A percentile compares a stretch with the other conserved stretches of the same genome.
These are phyloP conservation scores for Theocolax elegans DNA, from an alignment of 1,140 invertebrate species.

Conservation along the genomic window DNA sequence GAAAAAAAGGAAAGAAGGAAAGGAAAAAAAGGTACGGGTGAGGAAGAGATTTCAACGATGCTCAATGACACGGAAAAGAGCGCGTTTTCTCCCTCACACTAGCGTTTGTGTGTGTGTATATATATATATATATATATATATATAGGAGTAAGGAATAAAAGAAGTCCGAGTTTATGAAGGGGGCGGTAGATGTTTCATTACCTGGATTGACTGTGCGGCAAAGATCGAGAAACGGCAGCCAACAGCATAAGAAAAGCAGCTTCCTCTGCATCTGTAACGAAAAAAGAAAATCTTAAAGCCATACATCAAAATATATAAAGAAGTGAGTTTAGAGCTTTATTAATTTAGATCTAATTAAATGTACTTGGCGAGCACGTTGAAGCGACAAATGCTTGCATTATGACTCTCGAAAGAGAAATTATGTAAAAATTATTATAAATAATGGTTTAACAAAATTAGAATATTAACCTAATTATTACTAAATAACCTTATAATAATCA, in stretches of 20 bases:
- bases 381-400: too few species aligned
- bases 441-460: too few species aligned
- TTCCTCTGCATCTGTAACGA: constrained; percentile 66
- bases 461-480: too few species aligned
- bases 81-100: not conserved
- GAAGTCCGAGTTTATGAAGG: not conserved
- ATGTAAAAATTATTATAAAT: too few species aligned
- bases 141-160: not conserved
- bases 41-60: constrained; percentile 10
- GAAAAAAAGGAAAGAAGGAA: not conserved
- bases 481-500: too few species aligned
- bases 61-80: constrained; percentile 14
- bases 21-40: not conserved
- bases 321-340: too few species aligned
- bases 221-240: constrained; percentile 66
- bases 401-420: too few species aligned
- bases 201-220: constrained; percentile 67
- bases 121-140: too few species aligned
- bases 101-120: too few species aligned
- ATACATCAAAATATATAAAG: too few species aligned
- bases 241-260: constrained; percentile 65
- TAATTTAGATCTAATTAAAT: too few species aligned
- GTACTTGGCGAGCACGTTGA: too few species aligned
- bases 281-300: constrained; percentile 43
- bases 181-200: constrained; percentile 44